Percentiles rank a stretch among this genome's conserved stretches.
Conservation (phyloP, 2,797 vertebrate species). For the Sternarchorhynchus goeldii region DNA sequence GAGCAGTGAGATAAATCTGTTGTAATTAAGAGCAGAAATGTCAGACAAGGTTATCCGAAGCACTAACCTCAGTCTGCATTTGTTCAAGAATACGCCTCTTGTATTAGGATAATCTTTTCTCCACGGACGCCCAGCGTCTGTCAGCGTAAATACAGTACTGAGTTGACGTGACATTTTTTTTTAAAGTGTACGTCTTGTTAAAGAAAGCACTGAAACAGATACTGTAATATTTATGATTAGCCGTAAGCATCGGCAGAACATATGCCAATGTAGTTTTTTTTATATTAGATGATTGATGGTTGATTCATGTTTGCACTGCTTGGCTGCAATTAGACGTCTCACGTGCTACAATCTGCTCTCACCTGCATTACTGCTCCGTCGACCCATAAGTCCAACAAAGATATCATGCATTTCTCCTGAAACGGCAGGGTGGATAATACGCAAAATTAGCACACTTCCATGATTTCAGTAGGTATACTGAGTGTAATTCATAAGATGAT, state of each 20-base stretch:
- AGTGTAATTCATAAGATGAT: not conserved
- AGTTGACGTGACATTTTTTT: not conserved
- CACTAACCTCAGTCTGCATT: conserved; percentile 77
- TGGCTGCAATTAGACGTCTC: conserved; percentile 34
- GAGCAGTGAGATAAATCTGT: not conserved
- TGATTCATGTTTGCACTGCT: not conserved
- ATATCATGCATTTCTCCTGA: conserved; percentile 94
- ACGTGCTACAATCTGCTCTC: not conserved
- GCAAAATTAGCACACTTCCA: not conserved
- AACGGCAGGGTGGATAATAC: conserved; percentile 38
- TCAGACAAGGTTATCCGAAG: not conserved
- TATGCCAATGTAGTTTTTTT: too few species aligned
- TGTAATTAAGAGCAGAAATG: conserved; percentile 6
- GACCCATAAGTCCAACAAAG: conserved; percentile 97
- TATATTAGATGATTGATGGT: too few species aligned
- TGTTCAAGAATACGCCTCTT: conserved; percentile 77
- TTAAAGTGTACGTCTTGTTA: not conserved
- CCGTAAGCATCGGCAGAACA: conserved; percentile 51
- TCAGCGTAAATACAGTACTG: conserved; percentile 47
- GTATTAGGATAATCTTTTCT: conserved; percentile 72
- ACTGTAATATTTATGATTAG: conserved; percentile 17
- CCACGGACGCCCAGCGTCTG: conserved; percentile 71
- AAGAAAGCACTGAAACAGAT: not conserved
- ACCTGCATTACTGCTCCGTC: conserved; percentile 76
- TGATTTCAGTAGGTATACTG: not conserved